A percentile compares a stretch with the other conserved stretches of the same genome.
Evolutionary conservation across 2,113 vertebrate genomes (phyloP).

Genomic region (Neofelis nebulosa): DNA sequence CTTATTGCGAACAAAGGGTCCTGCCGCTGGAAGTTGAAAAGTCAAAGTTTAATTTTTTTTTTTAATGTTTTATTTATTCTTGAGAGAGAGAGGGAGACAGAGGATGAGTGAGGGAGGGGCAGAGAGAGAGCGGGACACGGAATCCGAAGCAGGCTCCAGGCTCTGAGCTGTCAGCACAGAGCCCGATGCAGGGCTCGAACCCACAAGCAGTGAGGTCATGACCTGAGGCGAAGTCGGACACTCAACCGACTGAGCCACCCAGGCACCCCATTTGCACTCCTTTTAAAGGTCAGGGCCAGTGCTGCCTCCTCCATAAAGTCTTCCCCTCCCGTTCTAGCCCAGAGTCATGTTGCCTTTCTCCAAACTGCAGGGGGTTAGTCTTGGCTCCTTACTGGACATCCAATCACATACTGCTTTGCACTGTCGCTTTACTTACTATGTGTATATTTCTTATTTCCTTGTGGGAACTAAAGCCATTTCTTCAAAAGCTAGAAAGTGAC

Average conservation of each 20-base stretch:
- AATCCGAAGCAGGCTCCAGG: too few species aligned
- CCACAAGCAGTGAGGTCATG: too few species aligned
- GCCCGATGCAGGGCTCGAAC: too few species aligned
- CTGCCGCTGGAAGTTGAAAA: not conserved
- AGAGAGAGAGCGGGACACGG: too few species aligned
- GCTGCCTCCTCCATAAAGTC: not conserved
- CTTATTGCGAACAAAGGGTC: not conserved
- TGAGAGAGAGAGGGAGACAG: too few species aligned
- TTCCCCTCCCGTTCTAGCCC: not conserved
- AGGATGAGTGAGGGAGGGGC: too few species aligned
- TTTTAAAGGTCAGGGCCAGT: not conserved
- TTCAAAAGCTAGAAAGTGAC: not conserved
- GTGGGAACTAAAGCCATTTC: not conserved
- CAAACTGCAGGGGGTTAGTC: not conserved
- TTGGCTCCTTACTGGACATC: not conserved
- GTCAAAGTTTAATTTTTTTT: not conserved
- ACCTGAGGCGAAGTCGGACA: too few species aligned
- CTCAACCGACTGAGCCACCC: too few species aligned
- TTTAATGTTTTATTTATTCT: too few species aligned
- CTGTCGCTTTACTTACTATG: not conserved
- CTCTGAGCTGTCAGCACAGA: too few species aligned
- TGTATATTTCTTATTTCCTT: not conserved
- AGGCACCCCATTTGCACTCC: not conserved
- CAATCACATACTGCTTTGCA: not conserved
- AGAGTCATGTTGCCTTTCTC: not conserved